These are phyloP conservation scores for Diorhabda sublineata DNA, from an alignment of 1,140 invertebrate species.

Conservation along the genomic window DNA sequence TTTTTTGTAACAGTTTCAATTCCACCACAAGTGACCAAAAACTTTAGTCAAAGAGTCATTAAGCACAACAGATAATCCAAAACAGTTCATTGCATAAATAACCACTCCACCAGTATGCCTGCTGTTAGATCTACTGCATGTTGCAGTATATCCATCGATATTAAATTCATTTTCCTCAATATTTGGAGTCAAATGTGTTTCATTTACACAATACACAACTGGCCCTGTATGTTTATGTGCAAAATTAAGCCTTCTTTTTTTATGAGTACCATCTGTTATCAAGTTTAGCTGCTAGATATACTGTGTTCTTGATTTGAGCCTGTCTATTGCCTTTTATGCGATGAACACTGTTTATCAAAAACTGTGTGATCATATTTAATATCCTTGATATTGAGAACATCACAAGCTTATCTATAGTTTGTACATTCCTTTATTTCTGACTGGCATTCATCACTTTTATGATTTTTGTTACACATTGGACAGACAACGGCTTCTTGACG, in stretches of 20 bases:
- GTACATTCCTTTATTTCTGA: slow-evolving; percentile 7
- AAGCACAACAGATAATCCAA: neutral
- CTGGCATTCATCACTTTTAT: slow-evolving; percentile 1
- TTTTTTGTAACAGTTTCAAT: too few relatives aligned
- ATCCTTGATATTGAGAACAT: slow-evolving; percentile 6
- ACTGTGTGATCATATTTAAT: slow-evolving; percentile 8
- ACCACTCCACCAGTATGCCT: neutral
- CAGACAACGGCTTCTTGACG: neutral
- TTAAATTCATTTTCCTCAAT: neutral
- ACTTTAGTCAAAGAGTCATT: too few relatives aligned
- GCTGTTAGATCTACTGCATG: neutral
- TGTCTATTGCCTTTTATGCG: slow-evolving; percentile 2
- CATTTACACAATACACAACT: too few relatives aligned
- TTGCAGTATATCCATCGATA: neutral
- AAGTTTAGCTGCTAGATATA: slow-evolving; percentile 5
- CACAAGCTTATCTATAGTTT: slow-evolving; percentile 11
- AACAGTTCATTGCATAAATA: neutral
- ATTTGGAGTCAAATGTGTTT: too few relatives aligned
- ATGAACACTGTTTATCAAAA: slow-evolving; percentile 13
- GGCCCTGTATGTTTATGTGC: neutral
- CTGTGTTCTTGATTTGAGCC: neutral
- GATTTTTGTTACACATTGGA: slow-evolving; percentile 4
- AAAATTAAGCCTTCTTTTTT: neutral
- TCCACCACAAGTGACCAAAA: too few relatives aligned
- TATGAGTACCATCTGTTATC: neutral